Evolutionary conservation across 2,113 vertebrate species (phyloP), one percentile per base, ranked within the genome.

Genomic region (Larimichthys polyactis): DNA sequence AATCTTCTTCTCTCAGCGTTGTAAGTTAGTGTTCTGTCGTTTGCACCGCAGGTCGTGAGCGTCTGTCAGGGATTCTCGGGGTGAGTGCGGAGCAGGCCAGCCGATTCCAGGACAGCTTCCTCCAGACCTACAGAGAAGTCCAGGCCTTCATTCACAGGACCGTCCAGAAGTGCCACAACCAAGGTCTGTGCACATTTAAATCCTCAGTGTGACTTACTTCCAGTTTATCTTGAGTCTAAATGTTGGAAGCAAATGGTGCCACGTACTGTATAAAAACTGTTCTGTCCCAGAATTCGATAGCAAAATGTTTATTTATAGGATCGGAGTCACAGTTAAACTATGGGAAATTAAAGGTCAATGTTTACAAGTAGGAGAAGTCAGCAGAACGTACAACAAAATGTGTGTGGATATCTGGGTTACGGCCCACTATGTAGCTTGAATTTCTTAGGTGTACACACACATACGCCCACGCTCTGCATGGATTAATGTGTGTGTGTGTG

Each of bases 41-140:
- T 72, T 27, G 27, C 44, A 6, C 11, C 79, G 16, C 70, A 99
- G 98, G 97, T 72, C 96, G 95, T 70, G 95, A 96, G 79, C 94
- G 95, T 49, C 96, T 99, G 6, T 96, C 97, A 5, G 93, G 94
- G 78, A 96, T 96, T 81, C 92, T 98, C 29, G 96, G 97, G 44
- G 90, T 96, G 62, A 95, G 95, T 55, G 57, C 94, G 58, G 87
- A 91, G 76, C 95, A 97, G 93, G 97, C 97, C 55, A 90, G 96
- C 40, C 78, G 67, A 19, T 97, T 98, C 93, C 94, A 97, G 92
- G 96, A 97, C 83, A 94, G 91, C 44, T 98, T 98, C 90, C 94
- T 98, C 52, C 95, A 96, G 79, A 97, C 96, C 64, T 98, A 97
- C 89, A 96, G 89, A 87, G 96, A 96, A 78, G 91, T 99, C 19